phyloP scores from a whole-genome alignment of 2,113 vertebrate genomes.

The Brachyhypopomus occidentalis region DNA sequence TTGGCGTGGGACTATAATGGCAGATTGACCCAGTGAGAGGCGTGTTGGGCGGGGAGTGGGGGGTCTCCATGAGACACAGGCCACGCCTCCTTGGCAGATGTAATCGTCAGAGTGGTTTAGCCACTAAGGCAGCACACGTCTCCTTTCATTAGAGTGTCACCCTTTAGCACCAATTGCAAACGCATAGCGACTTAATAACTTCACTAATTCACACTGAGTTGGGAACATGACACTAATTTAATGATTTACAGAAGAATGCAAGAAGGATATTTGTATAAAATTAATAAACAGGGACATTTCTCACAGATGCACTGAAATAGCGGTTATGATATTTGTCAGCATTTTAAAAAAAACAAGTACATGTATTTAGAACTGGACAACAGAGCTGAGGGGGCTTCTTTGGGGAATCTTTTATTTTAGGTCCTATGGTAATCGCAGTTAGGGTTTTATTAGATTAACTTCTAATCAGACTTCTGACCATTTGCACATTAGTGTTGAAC shows the following conservation, averaged over 20 bases:
- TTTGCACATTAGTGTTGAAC: no score
- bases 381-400: not conserved
- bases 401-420: no score
- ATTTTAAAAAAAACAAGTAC: not conserved
- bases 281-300: slow-evolving; percentile 20
- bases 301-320: slow-evolving; percentile 63
- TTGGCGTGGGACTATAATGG: slow-evolving; percentile 76
- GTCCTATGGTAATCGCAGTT: no score
- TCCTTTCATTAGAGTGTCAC: slow-evolving; percentile 69
- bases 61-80: slow-evolving; percentile 81
- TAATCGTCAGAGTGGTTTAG: slow-evolving; percentile 90
- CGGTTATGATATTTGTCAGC: slow-evolving; percentile 62
- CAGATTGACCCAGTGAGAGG: slow-evolving; percentile 77
- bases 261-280: slow-evolving; percentile 36
- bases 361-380: not conserved
- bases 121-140: slow-evolving; percentile 79
- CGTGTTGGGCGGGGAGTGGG: slow-evolving; percentile 77
- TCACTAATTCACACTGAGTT: slow-evolving; percentile 80
- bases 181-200: slow-evolving; percentile 75
- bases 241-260: slow-evolving; percentile 63
- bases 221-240: slow-evolving; percentile 78
- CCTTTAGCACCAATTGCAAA: slow-evolving; percentile 87
- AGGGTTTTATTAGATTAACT: no score
- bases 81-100: slow-evolving; percentile 82
- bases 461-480: no score